Percentiles rank a stretch among this genome's conserved stretches.
Evolutionary conservation across 1,140 invertebrate species (phyloP).

Genomic region (Zaprionus capensis): DNA sequence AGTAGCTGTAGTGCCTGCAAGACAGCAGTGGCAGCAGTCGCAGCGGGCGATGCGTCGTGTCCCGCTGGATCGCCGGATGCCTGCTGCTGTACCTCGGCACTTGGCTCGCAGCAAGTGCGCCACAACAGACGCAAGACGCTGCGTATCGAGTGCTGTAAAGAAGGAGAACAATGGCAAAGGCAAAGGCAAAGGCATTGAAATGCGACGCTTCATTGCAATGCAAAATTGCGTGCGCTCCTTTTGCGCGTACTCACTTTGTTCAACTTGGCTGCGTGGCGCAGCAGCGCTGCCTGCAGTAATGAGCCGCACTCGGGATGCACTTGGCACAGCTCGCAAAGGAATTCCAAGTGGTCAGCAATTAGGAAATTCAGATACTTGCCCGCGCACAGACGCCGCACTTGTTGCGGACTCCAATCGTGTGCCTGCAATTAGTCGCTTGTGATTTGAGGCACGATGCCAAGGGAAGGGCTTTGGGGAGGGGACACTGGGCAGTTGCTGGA

Average conservation of each 20-base stretch:
- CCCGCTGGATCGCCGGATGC: not conserved
- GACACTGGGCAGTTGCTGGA: not conserved
- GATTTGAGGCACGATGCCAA: slow-evolving; percentile 21
- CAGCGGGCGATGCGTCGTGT: slow-evolving; percentile 1
- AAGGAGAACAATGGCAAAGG: slow-evolving; percentile 11
- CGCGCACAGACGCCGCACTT: slow-evolving; percentile 73
- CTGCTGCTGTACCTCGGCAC: not conserved
- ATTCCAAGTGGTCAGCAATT: slow-evolving; percentile 83
- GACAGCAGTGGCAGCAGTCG: not conserved
- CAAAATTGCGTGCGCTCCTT: slow-evolving; percentile 33
- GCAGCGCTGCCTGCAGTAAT: slow-evolving; percentile 70
- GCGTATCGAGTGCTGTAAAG: slow-evolving; percentile 66
- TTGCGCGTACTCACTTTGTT: slow-evolving; percentile 58
- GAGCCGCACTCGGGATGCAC: slow-evolving; percentile 72
- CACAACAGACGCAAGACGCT: slow-evolving; percentile 61
- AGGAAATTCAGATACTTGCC: slow-evolving; percentile 80
- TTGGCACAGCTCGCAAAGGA: slow-evolving; percentile 79
- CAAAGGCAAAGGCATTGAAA: slow-evolving; percentile 15
- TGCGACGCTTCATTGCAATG: slow-evolving; percentile 54
- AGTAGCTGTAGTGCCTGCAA: slow-evolving; percentile 63
- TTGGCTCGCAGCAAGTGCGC: slow-evolving; percentile 41
- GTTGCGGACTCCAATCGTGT: slow-evolving; percentile 75
- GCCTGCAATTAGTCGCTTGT: slow-evolving; percentile 67
- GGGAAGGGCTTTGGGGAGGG: not conserved
- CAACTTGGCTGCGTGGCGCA: slow-evolving; percentile 52